Base-by-base conservation (phyloP, 2,113 vertebrate species). In the Corythornis madagascariensis region DNA sequence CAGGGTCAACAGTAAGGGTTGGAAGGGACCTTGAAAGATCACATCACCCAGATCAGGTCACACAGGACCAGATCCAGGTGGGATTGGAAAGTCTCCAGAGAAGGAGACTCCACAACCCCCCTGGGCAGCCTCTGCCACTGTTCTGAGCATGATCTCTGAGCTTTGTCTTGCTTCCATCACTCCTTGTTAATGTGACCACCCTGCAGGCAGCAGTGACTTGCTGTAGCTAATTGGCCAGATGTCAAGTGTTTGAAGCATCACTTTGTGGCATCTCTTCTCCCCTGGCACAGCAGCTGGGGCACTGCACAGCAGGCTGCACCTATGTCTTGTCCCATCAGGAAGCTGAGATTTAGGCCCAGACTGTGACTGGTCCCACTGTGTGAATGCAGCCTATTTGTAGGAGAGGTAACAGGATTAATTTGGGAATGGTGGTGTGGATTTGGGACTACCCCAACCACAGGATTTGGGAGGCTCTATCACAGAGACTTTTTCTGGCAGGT, bases 271-370 rank as follows among this genome's bases (percentile, higher is more conserved):
- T 61, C n/a, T 60, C 5, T 71, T 38, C 43, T 33, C 25, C 9
- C 0, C 0, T 1, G 19, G 50, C 56, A 69, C 7, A 48, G 56
- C 24, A 74, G 25, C 21, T 24, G 15, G 20, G n/a, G 29, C 38
- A 35, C 28, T 22, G 42, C 18, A 67, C 31, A 33, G 50, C 0
- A 1, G 29, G 25, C 17, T 0, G 6, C 21, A 55, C 15, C 43
- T 28, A 15, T 13, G 18, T 71, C n/a, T 42, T 66, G 7, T 61
- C 40, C 45, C 40, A 43, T 48, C 45, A 29, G 33, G 31, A 40
- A 71, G 11, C 59, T 38, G 22, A 29, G 25, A 33, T 25, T 12
- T 10, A 71, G 33, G 28, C 13, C 20, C 16, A 70, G 45, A 7
- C 35, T 1, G 0, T 1, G 2, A 29, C 40, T 50, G 20, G 20